Evolutionary conservation across 2,888 invertebrate genomes (phyloP).

Genomic region (Panorpa germanica): DNA sequence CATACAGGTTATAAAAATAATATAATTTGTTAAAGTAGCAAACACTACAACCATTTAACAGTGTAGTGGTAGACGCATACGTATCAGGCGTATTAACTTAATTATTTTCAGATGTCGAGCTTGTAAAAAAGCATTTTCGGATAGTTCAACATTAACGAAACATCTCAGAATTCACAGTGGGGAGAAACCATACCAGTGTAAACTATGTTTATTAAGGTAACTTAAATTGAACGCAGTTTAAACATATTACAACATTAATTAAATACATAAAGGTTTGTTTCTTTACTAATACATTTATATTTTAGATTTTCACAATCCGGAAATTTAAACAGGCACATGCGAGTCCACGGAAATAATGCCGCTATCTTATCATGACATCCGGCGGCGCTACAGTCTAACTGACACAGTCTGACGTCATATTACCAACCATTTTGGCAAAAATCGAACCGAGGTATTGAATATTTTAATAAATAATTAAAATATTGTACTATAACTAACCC

Average conservation of each 20-base stretch:
- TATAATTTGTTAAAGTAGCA: conserved; percentile 4
- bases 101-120: conserved; percentile 79
- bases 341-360: conserved; percentile 69
- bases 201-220: conserved; percentile 74
- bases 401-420: no score
- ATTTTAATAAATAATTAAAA: no score
- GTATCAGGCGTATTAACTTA: no score
- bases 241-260: conserved; percentile 1
- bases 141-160: conserved; percentile 95
- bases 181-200: conserved; percentile 96
- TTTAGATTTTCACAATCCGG: conserved; percentile 88
- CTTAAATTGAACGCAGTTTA: conserved; percentile 12
- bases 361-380: conserved; percentile 44
- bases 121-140: conserved; percentile 97
- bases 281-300: conserved; percentile 9
- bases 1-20: conserved; percentile 44
- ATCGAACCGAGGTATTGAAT: no score
- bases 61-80: no score
- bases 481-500: no score
- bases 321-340: conserved; percentile 96
- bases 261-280: conserved; percentile 6
- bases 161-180: conserved; percentile 83
- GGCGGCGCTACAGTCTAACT: no score
- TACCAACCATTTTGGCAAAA: no score
- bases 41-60: no score